Base-by-base conservation (phyloP, 2,113 vertebrate genomes). In the Scartelaos histophorus region DNA sequence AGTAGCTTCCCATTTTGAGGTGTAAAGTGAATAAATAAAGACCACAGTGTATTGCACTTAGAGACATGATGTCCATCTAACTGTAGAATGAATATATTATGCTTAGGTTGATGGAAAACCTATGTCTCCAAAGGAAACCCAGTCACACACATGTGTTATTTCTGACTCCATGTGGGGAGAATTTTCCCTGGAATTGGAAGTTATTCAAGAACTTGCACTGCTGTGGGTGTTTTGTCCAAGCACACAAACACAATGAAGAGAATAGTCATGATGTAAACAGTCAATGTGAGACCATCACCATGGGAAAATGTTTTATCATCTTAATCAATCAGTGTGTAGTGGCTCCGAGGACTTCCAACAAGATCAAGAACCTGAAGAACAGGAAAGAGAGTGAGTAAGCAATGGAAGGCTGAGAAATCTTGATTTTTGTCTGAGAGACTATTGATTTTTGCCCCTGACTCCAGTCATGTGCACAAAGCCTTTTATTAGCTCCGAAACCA, bases 361-460 rank as follows among this genome's bases (percentile, higher is more conserved):
- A 88, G 90, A 87, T 85, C 83, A 85, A 84, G 84, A 85, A 80
- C 78, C 65, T 62, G 80, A 68, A 25, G 69, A 78, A 75, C 69
- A 67, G 79, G 76, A 80, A 77, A 67, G 71, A 61, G 71, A 54
- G 57, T 60, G 60, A 54, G 82, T 67, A 78, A 81, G 85, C 89
- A 90, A 86, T 80, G 82, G 83, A 87, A 82, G 91, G 87, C 93
- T 91, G 88, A 92, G 89, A 93, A 93, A 92, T 93, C 90, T 93
- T 92, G 91, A 93, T 93, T 93, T 61, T 94, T 92, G 91, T 90
- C 89, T 91, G 90, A 92, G 90, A 90, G 92, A 79, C 84, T 92
- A 94, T 94, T 91, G 93, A 93, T 94, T 94, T 93, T 64, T 90
- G 38, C 88, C 84, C 87, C 88, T 89, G 91, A 88, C 88, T 89